phyloP scores from a whole-genome alignment of 2,888 invertebrate genomes.

The Cantharis lateralis region DNA sequence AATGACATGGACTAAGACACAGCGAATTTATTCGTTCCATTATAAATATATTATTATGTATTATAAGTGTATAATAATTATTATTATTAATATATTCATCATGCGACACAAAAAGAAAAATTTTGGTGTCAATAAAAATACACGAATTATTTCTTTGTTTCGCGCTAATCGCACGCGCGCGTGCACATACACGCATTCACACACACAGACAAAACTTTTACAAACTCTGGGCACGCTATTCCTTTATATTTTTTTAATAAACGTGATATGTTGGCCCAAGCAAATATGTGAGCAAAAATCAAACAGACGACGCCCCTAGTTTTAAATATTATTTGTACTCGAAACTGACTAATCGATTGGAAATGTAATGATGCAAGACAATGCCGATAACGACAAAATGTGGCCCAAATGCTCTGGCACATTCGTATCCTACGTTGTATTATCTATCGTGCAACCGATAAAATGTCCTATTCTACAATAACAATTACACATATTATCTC shows the following conservation, averaged over 20 bases:
- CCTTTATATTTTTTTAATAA: constrained; percentile 6
- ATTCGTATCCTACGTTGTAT: background rate
- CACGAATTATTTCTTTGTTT: constrained; percentile 5
- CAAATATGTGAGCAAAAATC: constrained; percentile 26
- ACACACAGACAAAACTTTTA: background rate
- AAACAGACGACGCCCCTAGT: constrained; percentile 47
- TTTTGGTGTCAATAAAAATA: constrained; percentile 45
- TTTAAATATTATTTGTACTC: constrained; percentile 75
- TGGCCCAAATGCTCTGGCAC: constrained; percentile 7
- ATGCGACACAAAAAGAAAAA: constrained; percentile 42
- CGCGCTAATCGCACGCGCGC: background rate
- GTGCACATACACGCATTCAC: background rate
- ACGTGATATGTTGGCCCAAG: constrained; percentile 43
- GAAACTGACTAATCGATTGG: constrained; percentile 78
- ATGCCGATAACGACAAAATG: constrained; percentile 35
- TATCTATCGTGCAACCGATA: background rate
- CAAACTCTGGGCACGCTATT: background rate
- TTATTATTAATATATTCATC: constrained; percentile 37
- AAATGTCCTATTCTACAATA: constrained; percentile 9
- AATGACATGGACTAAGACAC: constrained; percentile 59
- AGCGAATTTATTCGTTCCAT: constrained; percentile 56
- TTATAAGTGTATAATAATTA: constrained; percentile 19
- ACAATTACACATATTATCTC: constrained; percentile 46
- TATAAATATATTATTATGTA: constrained; percentile 30
- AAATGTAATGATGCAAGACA: constrained; percentile 35